A percentile compares a stretch with the other conserved stretches of the same genome.
Conservation (phyloP, 2,797 vertebrate genomes). For the Pelodytes ibericus region DNA sequence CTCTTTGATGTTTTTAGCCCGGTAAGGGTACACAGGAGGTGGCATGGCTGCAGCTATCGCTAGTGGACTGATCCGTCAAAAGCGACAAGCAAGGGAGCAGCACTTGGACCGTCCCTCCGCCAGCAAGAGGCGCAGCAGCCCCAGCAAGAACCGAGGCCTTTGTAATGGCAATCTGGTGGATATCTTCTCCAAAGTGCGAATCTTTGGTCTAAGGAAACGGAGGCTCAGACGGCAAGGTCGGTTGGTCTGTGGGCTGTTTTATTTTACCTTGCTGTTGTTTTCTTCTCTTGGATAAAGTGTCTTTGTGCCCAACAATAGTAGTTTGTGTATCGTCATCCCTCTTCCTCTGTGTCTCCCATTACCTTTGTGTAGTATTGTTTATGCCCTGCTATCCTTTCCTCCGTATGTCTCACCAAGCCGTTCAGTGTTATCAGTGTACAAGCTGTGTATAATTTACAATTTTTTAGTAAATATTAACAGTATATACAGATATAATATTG, state of each 20-base stretch:
- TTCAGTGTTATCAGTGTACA: slow-evolving; percentile 4
- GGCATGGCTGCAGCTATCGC: slow-evolving; percentile 97
- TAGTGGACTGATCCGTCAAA: slow-evolving; percentile 97
- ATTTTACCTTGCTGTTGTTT: slow-evolving; percentile 14
- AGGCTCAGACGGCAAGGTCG: slow-evolving; percentile 98
- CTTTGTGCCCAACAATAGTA: slow-evolving; percentile 28
- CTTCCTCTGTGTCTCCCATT: not conserved
- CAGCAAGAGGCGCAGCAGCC: slow-evolving; percentile 93
- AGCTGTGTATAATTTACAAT: not conserved
- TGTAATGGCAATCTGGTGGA: slow-evolving; percentile 98
- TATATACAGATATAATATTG: no score
- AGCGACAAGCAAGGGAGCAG: slow-evolving; percentile 96
- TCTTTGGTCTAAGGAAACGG: slow-evolving; percentile 98
- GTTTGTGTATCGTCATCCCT: slow-evolving; percentile 22
- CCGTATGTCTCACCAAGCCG: not conserved
- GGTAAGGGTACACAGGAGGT: slow-evolving; percentile 57
- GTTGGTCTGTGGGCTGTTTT: slow-evolving; percentile 62
- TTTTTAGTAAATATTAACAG: not conserved
- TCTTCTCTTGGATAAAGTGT: slow-evolving; percentile 12
- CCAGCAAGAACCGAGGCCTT: slow-evolving; percentile 95
- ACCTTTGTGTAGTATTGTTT: slow-evolving; percentile 4
- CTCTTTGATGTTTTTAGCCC: slow-evolving; percentile 41
- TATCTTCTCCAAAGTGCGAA: slow-evolving; percentile 99
- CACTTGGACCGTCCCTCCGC: slow-evolving; percentile 92
- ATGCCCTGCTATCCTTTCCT: not conserved